Base-by-base conservation (phyloP, 2,113 vertebrate genomes). In the Micronisus gabar region DNA sequence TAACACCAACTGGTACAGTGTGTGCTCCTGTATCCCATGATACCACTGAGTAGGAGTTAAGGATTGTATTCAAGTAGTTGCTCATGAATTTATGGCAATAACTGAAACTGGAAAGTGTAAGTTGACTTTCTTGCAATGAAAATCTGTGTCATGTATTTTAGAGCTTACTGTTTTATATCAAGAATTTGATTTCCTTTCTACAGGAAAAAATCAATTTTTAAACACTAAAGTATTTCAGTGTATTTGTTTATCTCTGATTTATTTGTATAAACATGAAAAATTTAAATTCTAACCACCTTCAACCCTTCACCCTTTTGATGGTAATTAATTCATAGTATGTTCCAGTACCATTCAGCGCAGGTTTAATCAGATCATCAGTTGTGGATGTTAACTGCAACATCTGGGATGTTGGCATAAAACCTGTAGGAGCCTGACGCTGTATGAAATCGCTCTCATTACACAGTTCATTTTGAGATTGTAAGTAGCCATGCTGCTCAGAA, bases 241-340 rank as follows among this genome's bases (percentile, higher is more conserved):
- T 53, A 23, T 90, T 91, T 0, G 0, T 78, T 96, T 81, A 40
- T 13, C 17, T 61, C 41, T 61, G 52, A 72, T 91, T 84, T 84
- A 85, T 85, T 82, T 90, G 41, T 79, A 53, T 53, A 80, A 92
- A 92, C 22, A 43, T 30, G 74, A 41, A 15, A 90, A 84, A 80
- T 83, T 66, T 65, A 52, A 84, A 79, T 95, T 94, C 63, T 76
- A 76, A 62, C n/a, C 85, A 70, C 71, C 34, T 91, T 78, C 65
- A 90, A 66, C 70, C 56, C 56, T 96, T 94, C 50, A 76, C 41
- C 75, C 79, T 85, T 86, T 32, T 86, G 75, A 53, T 66, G 30
- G 58, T 88, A 75, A 96, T 94, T 53, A 92, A 92, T 92, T 95
- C 75, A n/a, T 73, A 43, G 71, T 43, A 47, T 74, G 72, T 86